Conservation (phyloP, 2,797 vertebrate species). For the Basileuterus tristriatus region DNA sequence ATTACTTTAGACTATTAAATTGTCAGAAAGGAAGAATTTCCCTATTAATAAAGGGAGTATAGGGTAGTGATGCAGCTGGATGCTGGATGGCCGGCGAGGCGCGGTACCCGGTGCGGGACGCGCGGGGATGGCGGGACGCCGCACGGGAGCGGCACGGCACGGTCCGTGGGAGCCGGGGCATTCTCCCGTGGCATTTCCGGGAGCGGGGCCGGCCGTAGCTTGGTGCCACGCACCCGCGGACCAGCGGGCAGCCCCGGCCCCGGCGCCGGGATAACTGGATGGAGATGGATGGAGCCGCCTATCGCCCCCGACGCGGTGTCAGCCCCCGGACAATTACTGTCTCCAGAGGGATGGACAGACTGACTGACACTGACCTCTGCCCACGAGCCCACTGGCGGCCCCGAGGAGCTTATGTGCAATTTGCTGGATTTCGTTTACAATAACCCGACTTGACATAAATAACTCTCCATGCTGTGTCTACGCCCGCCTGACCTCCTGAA, state of each 20-base stretch:
- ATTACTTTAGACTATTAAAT: slow-evolving; percentile 95
- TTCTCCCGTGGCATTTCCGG: not conserved
- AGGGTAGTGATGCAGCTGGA: slow-evolving; percentile 85
- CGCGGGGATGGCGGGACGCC: not conserved
- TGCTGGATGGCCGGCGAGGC: slow-evolving; percentile 53
- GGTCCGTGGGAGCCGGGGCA: not conserved
- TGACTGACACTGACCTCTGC: slow-evolving; percentile 77
- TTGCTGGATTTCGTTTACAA: slow-evolving; percentile 73
- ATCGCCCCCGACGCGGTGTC: slow-evolving; percentile 71
- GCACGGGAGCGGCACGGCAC: not conserved
- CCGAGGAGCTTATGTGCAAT: slow-evolving; percentile 66
- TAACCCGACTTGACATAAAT: slow-evolving; percentile 76
- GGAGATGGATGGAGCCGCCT: slow-evolving; percentile 80
- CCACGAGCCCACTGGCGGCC: slow-evolving; percentile 68
- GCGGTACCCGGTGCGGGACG: not conserved
- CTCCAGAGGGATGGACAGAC: slow-evolving; percentile 77
- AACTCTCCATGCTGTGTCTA: slow-evolving; percentile 74
- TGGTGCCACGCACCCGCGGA: not conserved
- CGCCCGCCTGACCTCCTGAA: slow-evolving; percentile 75
- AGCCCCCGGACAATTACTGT: slow-evolving; percentile 80
- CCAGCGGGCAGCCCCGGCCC: slow-evolving; percentile 20
- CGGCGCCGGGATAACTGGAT: slow-evolving; percentile 74
- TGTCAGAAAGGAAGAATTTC: slow-evolving; percentile 92
- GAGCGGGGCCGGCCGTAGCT: not conserved
- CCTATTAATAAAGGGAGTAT: slow-evolving; percentile 83